Conservation (phyloP, 1,140 invertebrate genomes). For the Drusus annulatus region DNA sequence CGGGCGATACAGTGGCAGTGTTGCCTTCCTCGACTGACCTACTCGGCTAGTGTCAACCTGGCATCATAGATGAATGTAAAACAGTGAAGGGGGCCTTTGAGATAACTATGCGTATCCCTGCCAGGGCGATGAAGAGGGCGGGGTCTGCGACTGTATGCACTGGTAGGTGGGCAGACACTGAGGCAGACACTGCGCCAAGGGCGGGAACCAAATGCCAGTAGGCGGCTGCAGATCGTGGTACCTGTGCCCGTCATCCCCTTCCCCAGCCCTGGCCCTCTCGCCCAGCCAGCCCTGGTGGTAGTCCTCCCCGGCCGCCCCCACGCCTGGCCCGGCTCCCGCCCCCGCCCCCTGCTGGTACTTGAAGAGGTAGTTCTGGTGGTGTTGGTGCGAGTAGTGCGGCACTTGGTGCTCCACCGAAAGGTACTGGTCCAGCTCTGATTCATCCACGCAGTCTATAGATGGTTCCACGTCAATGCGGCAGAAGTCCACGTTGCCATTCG, state of each 20-base stretch:
- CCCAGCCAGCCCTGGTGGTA: slow-evolving; percentile 40
- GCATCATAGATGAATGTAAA: too few relatives aligned
- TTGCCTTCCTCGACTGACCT: too few relatives aligned
- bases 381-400: slow-evolving; percentile 29
- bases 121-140: slow-evolving; percentile 32
- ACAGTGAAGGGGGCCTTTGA: background rate
- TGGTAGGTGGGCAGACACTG: slow-evolving; percentile 39
- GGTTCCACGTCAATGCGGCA: slow-evolving; percentile 5
- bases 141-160: slow-evolving; percentile 28
- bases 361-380: slow-evolving; percentile 43
- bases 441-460: slow-evolving; percentile 33
- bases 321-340: background rate
- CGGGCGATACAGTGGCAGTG: too few relatives aligned
- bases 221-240: slow-evolving; percentile 42
- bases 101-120: background rate
- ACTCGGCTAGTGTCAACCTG: too few relatives aligned
- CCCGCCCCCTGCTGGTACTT: slow-evolving; percentile 27
- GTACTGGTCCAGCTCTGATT: slow-evolving; percentile 49
- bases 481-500: slow-evolving; percentile 6
- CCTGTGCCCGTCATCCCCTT: slow-evolving; percentile 7
- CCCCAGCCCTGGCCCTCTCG: slow-evolving; percentile 27
- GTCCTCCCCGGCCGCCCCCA: slow-evolving; percentile 23
- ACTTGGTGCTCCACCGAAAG: slow-evolving; percentile 44
- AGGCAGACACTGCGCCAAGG: background rate
- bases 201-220: slow-evolving; percentile 6